phyloP scores from a whole-genome alignment of 1,140 invertebrate species.

The Eufriesea mexicana region DNA sequence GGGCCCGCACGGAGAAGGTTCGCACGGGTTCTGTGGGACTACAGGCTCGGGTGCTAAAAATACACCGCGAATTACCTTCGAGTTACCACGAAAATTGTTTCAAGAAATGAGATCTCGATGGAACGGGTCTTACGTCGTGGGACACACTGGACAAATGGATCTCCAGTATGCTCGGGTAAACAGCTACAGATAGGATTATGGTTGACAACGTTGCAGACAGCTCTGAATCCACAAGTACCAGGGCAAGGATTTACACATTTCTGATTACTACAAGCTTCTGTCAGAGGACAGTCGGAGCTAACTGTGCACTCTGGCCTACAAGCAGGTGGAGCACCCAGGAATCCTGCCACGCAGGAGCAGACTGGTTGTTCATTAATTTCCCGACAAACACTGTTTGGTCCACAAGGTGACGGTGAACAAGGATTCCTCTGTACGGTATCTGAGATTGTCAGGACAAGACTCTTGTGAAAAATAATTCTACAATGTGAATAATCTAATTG shows the following conservation, averaged over 20 bases:
- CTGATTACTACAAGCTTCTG: constrained; percentile 82
- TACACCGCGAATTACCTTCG: neutral
- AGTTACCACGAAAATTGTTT: neutral
- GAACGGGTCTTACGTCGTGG: constrained; percentile 73
- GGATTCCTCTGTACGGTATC: constrained; percentile 69
- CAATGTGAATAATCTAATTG: neutral
- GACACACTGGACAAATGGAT: constrained; percentile 85
- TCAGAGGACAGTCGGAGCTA: constrained; percentile 82
- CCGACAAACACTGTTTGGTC: constrained; percentile 82
- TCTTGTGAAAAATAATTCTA: no score
- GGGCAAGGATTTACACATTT: constrained; percentile 83
- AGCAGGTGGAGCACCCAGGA: constrained; percentile 82
- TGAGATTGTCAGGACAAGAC: neutral
- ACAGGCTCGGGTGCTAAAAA: constrained; percentile 71
- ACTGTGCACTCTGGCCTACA: constrained; percentile 83
- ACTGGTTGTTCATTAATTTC: constrained; percentile 79
- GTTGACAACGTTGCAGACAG: constrained; percentile 87
- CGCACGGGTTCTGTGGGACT: constrained; percentile 58
- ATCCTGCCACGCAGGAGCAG: constrained; percentile 83
- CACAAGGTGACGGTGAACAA: constrained; percentile 83
- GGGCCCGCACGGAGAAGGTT: constrained; percentile 88
- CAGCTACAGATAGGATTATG: constrained; percentile 91
- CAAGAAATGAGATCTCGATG: neutral
- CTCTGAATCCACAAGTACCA: constrained; percentile 82
- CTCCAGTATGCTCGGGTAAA: constrained; percentile 85